phyloP scores from a whole-genome alignment of 2,797 vertebrate genomes.

The Yasuhikotakia modesta region DNA sequence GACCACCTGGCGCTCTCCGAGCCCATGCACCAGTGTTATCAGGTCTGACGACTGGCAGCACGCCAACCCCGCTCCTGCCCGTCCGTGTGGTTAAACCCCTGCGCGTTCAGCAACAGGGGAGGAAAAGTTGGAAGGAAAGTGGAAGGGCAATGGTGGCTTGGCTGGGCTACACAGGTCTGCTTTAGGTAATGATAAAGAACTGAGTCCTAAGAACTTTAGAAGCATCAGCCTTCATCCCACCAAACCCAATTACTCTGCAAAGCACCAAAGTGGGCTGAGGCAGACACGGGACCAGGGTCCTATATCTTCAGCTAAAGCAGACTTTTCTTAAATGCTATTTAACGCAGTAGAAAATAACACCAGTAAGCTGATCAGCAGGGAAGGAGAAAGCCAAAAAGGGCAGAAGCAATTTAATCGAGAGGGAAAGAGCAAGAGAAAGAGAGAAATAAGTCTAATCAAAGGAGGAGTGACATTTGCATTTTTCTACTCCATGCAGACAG shows the following conservation, averaged over 20 bases:
- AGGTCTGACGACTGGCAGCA: conserved; percentile 84
- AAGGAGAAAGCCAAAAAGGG: conserved; percentile 44
- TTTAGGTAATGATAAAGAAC: conserved; percentile 50
- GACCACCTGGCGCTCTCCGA: conserved; percentile 53
- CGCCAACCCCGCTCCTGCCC: conserved; percentile 86
- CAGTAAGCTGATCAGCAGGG: conserved; percentile 44
- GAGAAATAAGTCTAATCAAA: conserved; percentile 28
- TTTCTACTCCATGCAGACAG: conserved; percentile 46
- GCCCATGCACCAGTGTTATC: conserved; percentile 66
- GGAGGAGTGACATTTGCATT: conserved; percentile 32
- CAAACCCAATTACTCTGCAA: conserved; percentile 13
- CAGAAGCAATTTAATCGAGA: conserved; percentile 41
- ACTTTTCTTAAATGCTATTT: conserved; percentile 37
- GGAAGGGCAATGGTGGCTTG: conserved; percentile 42
- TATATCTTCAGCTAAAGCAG: conserved; percentile 53
- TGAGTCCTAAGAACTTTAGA: conserved; percentile 1
- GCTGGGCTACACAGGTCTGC: conserved; percentile 47
- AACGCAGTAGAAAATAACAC: conserved; percentile 34
- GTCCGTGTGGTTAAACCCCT: conserved; percentile 67
- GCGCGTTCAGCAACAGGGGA: conserved; percentile 58
- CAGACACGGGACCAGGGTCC: conserved; percentile 21
- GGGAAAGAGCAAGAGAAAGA: conserved; percentile 21
- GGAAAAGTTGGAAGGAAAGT: conserved; percentile 37
- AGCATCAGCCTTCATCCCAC: conserved; percentile 13
- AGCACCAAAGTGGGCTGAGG: neutral